phyloP scores from a whole-genome alignment of 2,113 vertebrate species.

The Leptobrachium ailaonicum region DNA sequence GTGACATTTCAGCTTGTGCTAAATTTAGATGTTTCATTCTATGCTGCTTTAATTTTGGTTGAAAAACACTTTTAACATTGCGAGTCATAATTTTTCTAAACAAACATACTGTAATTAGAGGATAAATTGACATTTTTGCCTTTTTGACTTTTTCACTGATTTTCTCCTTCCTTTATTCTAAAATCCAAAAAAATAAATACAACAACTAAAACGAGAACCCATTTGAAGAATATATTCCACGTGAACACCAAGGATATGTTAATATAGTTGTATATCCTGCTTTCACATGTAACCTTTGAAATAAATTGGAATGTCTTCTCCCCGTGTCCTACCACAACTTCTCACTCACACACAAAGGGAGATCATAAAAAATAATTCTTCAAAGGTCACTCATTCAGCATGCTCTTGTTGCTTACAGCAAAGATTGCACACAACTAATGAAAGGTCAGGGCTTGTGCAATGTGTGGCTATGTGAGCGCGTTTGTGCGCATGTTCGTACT shows the following conservation, averaged over 20 bases:
- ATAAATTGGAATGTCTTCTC: slow-evolving; percentile 78
- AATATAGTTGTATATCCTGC: slow-evolving; percentile 69
- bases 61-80: no score
- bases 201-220: no score
- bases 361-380: slow-evolving; percentile 73
- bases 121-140: no score
- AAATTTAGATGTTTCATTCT: no score
- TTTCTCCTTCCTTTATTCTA: no score
- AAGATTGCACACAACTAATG: slow-evolving; percentile 55
- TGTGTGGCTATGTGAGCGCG: slow-evolving; percentile 47
- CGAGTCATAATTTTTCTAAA: no score
- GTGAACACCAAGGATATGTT: slow-evolving; percentile 55
- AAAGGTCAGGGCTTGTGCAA: slow-evolving; percentile 46
- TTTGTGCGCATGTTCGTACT: slow-evolving; percentile 19
- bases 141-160: no score
- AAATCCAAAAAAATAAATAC: no score
- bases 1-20: no score
- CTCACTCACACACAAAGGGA: slow-evolving; percentile 43
- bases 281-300: slow-evolving; percentile 79
- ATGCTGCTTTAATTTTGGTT: no score
- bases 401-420: slow-evolving; percentile 54
- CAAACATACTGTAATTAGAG: no score
- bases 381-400: slow-evolving; percentile 72
- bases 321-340: slow-evolving; percentile 55
- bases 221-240: background rate